phyloP scores from a whole-genome alignment of 2,888 invertebrate genomes.

The Melanophora roralis region DNA sequence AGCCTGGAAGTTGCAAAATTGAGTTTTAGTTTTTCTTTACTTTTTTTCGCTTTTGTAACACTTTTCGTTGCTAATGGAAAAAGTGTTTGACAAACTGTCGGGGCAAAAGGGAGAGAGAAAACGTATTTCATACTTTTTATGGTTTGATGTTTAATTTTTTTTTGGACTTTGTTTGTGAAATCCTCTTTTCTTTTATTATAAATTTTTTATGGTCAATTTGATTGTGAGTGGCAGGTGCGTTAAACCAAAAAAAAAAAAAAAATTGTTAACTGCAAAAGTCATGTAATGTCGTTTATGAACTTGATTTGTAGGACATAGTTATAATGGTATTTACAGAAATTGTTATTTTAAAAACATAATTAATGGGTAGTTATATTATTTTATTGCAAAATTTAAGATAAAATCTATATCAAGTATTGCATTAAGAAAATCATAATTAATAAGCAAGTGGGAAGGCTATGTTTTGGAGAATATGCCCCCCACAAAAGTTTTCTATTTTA shows the following conservation, averaged over 20 bases:
- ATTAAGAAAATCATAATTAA: too few species aligned
- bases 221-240: not conserved
- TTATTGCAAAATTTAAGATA: too few species aligned
- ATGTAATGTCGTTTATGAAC: not conserved
- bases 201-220: not conserved
- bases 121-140: not conserved
- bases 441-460: too few species aligned
- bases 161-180: not conserved
- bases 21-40: not conserved
- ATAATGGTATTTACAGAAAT: not conserved
- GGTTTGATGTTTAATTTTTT: too few species aligned
- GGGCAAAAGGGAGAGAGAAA: not conserved
- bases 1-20: slow-evolving; percentile 10
- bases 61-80: not conserved
- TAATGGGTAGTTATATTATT: too few species aligned
- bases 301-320: not conserved
- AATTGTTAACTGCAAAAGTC: not conserved
- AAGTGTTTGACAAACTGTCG: not conserved
- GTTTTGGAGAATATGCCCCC: too few species aligned
- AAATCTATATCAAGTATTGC: too few species aligned
- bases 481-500: too few species aligned
- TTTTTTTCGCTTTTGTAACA: not conserved
- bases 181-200: not conserved
- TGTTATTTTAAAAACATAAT: too few species aligned
- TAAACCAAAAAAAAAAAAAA: slow-evolving; percentile 10